Percentiles rank a stretch among this genome's conserved stretches.
phyloP scores from a whole-genome alignment of 2,113 vertebrate genomes.

The Leucoraja erinaceus region DNA sequence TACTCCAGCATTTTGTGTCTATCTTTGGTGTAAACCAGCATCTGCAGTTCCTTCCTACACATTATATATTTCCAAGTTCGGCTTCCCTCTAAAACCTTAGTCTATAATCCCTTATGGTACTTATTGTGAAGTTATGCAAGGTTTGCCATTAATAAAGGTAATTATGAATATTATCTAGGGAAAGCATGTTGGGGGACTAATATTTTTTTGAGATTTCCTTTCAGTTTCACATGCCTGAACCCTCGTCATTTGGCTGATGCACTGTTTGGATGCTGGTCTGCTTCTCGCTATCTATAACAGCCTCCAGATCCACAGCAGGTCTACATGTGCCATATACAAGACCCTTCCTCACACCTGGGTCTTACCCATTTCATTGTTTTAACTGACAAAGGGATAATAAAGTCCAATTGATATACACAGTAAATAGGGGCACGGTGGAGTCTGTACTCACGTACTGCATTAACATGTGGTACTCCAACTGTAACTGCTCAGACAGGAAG shows the following conservation, averaged over 20 bases:
- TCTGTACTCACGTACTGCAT: too few relatives aligned
- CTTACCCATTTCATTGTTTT: not conserved
- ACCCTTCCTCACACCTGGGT: not conserved
- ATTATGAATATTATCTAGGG: not conserved
- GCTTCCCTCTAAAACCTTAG: not conserved
- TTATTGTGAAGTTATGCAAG: not conserved
- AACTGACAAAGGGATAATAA: not conserved
- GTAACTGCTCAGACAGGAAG: too few relatives aligned
- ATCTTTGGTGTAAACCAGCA: too few relatives aligned
- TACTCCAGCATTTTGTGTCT: too few relatives aligned
- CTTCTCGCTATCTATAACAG: not conserved
- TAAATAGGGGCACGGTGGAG: too few relatives aligned
- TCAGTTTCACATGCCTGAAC: not conserved
- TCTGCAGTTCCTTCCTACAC: too few relatives aligned
- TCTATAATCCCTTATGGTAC: not conserved
- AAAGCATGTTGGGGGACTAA: not conserved
- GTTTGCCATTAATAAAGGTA: not conserved
- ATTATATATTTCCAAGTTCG: not conserved
- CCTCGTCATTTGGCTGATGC: not conserved
- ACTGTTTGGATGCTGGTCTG: not conserved
- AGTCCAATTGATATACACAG: not conserved
- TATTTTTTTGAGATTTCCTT: not conserved
- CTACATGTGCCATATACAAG: not conserved
- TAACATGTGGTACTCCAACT: too few relatives aligned
- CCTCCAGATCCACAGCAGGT: not conserved